A percentile compares a stretch with the other conserved stretches of the same genome.
These are phyloP conservation scores for Astatotilapia flaviijosephi DNA, from an alignment of 2,113 vertebrate genomes.

Conservation along the genomic window DNA sequence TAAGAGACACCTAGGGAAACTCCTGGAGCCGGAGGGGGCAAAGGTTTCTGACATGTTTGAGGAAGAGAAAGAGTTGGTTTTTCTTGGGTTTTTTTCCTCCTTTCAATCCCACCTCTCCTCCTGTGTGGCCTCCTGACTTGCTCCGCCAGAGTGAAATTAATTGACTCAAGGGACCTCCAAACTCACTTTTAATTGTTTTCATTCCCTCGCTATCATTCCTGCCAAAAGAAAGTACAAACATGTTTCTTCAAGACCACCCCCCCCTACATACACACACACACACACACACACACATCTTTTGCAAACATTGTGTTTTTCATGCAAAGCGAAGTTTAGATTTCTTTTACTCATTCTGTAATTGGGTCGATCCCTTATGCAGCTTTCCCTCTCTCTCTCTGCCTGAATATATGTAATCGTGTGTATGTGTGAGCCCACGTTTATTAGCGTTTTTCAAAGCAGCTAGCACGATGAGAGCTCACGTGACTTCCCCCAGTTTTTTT, in stretches of 20 bases:
- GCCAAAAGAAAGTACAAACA: constrained; percentile 13
- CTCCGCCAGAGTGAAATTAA: constrained; percentile 49
- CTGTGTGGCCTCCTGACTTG: constrained; percentile 46
- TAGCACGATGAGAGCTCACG: background rate
- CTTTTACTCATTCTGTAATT: constrained; percentile 34
- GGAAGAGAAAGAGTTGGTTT: constrained; percentile 33
- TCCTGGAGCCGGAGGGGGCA: constrained; percentile 67
- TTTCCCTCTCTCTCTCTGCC: background rate
- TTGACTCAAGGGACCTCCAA: constrained; percentile 38
- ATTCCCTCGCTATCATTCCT: constrained; percentile 28
- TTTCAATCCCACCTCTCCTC: constrained; percentile 51
- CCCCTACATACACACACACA: background rate
- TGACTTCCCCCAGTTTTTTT: background rate
- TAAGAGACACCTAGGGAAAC: constrained; percentile 83
- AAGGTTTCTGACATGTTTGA: constrained; percentile 70
- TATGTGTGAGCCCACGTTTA: background rate
- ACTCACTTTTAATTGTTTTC: constrained; percentile 63
- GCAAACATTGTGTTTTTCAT: constrained; percentile 1
- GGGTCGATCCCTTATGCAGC: background rate
- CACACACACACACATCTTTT: background rate
- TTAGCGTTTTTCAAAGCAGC: background rate
- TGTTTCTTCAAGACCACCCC: background rate
- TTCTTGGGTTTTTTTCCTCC: background rate
- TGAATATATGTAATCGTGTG: background rate
- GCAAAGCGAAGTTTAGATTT: constrained; percentile 9